Evolutionary conservation across 2,797 vertebrate species (phyloP).

Genomic region (Oreonectes daqikongensis): DNA sequence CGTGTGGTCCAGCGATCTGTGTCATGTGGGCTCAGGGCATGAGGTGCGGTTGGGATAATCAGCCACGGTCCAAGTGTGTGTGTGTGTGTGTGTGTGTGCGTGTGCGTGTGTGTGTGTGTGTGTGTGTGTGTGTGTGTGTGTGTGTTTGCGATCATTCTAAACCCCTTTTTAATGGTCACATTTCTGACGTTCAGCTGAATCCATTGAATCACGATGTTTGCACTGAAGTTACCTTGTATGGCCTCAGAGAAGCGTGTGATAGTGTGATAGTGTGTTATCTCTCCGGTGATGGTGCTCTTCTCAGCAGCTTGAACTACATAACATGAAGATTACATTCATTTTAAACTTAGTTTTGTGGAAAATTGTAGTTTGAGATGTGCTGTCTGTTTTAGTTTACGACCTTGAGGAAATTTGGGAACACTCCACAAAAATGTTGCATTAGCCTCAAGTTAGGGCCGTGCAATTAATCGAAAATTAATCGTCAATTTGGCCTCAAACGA

Average conservation of each 20-base stretch:
- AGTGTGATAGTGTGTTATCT: not conserved
- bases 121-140: too few relatives aligned
- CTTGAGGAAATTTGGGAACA: too few relatives aligned
- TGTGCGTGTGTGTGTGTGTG: too few relatives aligned
- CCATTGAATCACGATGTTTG: not conserved
- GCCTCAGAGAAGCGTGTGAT: not conserved
- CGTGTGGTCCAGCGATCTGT: slow-evolving; percentile 22
- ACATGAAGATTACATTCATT: not conserved
- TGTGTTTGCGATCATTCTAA: not conserved
- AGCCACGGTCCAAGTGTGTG: not conserved
- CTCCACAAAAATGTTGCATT: too few relatives aligned
- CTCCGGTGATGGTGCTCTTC: not conserved
- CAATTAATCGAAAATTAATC: too few relatives aligned
- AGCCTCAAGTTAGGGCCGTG: too few relatives aligned
- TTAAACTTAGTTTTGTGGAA: too few relatives aligned
- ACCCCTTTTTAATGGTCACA: not conserved
- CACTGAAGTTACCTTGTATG: not conserved
- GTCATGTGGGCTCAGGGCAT: slow-evolving; percentile 53
- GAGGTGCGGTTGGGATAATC: slow-evolving; percentile 46
- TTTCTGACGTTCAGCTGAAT: slow-evolving; percentile 14
- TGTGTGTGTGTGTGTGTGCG: not conserved
- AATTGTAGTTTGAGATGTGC: too few relatives aligned
- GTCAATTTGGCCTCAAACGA: too few relatives aligned
- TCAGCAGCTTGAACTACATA: not conserved
- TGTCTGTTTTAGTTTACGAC: too few relatives aligned